Evolutionary conservation across 1,140 invertebrate genomes (phyloP).

Genomic region (Acromyrmex heyeri): DNA sequence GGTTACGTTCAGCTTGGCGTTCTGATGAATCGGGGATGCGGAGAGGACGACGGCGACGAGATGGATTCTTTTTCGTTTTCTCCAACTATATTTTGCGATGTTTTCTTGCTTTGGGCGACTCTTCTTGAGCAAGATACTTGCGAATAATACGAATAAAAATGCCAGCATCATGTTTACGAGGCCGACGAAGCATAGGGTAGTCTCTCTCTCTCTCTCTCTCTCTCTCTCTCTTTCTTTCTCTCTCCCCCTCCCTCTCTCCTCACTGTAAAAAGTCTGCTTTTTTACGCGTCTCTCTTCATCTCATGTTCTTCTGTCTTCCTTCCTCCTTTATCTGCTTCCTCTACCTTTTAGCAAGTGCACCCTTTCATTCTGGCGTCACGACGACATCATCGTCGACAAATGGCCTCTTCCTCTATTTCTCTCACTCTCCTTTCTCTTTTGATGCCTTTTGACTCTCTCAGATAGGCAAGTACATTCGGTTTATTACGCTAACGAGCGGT

Average conservation of each 20-base stretch:
- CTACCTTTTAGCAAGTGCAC: background rate
- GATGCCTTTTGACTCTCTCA: slow-evolving; percentile 4
- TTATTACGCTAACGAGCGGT: slow-evolving; percentile 54
- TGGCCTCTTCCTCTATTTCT: background rate
- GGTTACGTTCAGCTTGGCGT: slow-evolving; percentile 25
- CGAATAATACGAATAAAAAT: slow-evolving; percentile 60
- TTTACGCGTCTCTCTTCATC: background rate
- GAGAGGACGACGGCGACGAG: background rate
- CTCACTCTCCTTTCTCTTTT: background rate
- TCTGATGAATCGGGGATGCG: background rate
- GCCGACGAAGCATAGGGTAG: slow-evolving; percentile 21
- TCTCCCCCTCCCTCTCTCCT: too few relatives aligned
- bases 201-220: slow-evolving; percentile 5
- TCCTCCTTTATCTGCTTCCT: background rate
- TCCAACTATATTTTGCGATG: slow-evolving; percentile 13
- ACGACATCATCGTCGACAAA: slow-evolving; percentile 22
- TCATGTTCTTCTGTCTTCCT: background rate
- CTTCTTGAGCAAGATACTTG: slow-evolving; percentile 20
- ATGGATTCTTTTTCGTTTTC: background rate
- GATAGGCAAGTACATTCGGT: slow-evolving; percentile 19
- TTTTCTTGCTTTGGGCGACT: slow-evolving; percentile 49
- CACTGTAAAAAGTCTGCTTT: background rate
- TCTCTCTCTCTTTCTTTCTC: too few relatives aligned
- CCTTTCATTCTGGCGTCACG: background rate
- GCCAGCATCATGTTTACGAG: slow-evolving; percentile 41